phyloP scores from a whole-genome alignment of 2,797 vertebrate species.

The Microctenopoma lineatum region DNA sequence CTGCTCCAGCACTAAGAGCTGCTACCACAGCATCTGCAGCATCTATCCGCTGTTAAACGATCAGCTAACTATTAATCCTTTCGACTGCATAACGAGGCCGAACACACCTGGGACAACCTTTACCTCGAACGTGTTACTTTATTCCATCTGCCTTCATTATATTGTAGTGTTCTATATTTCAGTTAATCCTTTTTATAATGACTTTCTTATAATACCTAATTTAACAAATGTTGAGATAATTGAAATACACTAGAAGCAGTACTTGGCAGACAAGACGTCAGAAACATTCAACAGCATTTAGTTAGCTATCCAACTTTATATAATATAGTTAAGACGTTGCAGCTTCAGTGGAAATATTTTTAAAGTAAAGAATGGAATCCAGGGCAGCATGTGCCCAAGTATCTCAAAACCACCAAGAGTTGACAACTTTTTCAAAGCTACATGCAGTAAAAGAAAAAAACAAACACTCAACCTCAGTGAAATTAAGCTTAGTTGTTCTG shows the following conservation, averaged over 20 bases:
- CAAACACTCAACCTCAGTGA: conserved; percentile 25
- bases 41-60: not conserved
- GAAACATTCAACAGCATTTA: conserved; percentile 37
- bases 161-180: not conserved
- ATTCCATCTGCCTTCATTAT: not conserved
- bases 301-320: conserved; percentile 36
- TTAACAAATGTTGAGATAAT: conserved; percentile 10
- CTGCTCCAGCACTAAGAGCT: not conserved
- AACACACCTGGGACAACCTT: not conserved
- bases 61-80: not conserved
- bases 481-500: conserved; percentile 50
- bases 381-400: conserved; percentile 36
- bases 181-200: not conserved
- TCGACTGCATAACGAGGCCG: not conserved
- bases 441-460: conserved; percentile 2
- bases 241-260: conserved; percentile 19
- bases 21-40: not conserved
- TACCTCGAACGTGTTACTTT: not conserved
- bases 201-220: conserved; percentile 4
- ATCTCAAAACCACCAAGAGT: conserved; percentile 15
- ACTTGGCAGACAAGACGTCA: conserved; percentile 24
- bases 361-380: conserved; percentile 36
- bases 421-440: conserved; percentile 24
- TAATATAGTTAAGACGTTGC: conserved; percentile 42
- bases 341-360: conserved; percentile 22